Conservation (phyloP, 2,888 invertebrate species). For the Drosophila sordidula region DNA sequence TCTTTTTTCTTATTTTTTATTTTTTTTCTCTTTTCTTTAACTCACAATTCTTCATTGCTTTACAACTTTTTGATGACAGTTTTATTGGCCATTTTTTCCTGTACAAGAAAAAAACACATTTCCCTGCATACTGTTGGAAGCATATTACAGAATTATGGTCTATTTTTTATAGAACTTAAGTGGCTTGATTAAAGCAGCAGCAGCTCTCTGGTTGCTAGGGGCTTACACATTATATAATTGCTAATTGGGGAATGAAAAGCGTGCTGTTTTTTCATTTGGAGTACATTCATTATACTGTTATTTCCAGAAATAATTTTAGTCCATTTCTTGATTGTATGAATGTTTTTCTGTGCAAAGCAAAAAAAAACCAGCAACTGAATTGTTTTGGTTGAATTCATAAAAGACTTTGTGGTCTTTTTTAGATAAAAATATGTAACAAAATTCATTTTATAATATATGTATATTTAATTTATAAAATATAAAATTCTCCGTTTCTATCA, state of each 20-base stretch:
- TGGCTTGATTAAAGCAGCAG: conserved; percentile 37
- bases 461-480: too few species aligned
- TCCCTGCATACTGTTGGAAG: conserved; percentile 31
- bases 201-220: neutral
- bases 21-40: neutral
- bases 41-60: conserved; percentile 75
- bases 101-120: conserved; percentile 33
- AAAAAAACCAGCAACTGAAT: neutral
- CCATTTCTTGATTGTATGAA: conserved; percentile 2
- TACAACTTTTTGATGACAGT: conserved; percentile 79
- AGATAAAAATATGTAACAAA: neutral
- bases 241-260: conserved; percentile 26
- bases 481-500: too few species aligned
- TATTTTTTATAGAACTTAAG: conserved; percentile 54
- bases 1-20: conserved; percentile 28
- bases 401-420: too few species aligned
- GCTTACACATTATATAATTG: conserved; percentile 27
- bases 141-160: conserved; percentile 50
- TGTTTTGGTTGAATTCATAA: neutral
- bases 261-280: conserved; percentile 6
- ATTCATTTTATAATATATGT: neutral
- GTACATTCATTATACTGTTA: conserved; percentile 1
- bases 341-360: neutral
- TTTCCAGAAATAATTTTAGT: neutral
- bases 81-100: conserved; percentile 71